Percentiles rank a stretch among this genome's conserved stretches.
Conservation (phyloP, 2,888 invertebrate species). For the Pyralis farinalis region DNA sequence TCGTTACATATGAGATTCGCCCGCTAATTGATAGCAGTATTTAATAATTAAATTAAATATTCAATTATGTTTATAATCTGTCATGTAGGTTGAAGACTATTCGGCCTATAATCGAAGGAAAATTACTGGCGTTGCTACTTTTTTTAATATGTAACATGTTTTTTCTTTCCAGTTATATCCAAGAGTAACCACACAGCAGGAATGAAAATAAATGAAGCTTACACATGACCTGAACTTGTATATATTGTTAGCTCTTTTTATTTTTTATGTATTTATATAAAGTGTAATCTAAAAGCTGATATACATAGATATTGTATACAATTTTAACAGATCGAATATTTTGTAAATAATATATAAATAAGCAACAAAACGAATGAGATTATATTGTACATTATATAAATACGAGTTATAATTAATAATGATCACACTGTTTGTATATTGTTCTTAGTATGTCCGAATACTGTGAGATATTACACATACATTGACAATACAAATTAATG, state of each 20-base stretch:
- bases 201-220: constrained; percentile 41
- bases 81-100: no score
- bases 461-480: constrained; percentile 77
- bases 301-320: constrained; percentile 68
- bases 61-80: no score
- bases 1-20: no score
- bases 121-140: no score
- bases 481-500: constrained; percentile 78
- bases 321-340: constrained; percentile 77
- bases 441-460: constrained; percentile 71
- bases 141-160: no score
- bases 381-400: constrained; percentile 81
- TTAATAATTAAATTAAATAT: no score
- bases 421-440: constrained; percentile 73
- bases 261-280: constrained; percentile 79
- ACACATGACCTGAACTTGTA: constrained; percentile 67
- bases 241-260: constrained; percentile 69
- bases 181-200: constrained; percentile 82
- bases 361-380: constrained; percentile 78
- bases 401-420: constrained; percentile 72
- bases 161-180: constrained; percentile 81
- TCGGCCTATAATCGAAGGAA: no score
- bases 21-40: no score
- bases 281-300: constrained; percentile 61
- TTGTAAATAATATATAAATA: constrained; percentile 74